These are phyloP conservation scores for Ptilonorhynchus violaceus DNA, from an alignment of 2,113 vertebrate species.

Conservation along the genomic window DNA sequence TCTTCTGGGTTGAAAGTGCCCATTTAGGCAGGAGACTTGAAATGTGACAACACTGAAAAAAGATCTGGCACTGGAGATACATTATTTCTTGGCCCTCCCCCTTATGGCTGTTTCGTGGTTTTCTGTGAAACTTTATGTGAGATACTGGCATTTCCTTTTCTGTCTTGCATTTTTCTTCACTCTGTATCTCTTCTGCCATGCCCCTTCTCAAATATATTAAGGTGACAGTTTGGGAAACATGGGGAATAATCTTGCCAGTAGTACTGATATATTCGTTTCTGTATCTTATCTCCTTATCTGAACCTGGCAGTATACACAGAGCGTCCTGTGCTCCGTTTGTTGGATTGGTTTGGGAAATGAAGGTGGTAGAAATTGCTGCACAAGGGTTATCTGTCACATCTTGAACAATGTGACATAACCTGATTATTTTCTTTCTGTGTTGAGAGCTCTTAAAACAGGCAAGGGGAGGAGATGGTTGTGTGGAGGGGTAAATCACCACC, in stretches of 20 bases:
- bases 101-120: not conserved
- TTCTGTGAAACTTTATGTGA: not conserved
- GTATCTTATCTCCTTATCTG: not conserved
- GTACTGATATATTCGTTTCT: not conserved
- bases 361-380: not conserved
- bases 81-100: not conserved
- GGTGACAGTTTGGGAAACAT: not conserved
- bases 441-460: not conserved
- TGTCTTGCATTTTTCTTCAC: not conserved
- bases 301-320: not conserved
- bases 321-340: rapidly evolving
- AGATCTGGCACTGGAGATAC: not conserved
- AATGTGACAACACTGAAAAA: not conserved
- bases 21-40: not conserved
- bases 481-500: not conserved
- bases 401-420: not conserved
- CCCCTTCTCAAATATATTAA: not conserved
- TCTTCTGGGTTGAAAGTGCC: not conserved
- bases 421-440: not conserved
- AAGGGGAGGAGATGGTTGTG: not conserved
- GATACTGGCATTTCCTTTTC: not conserved
- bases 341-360: not conserved
- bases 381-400: not conserved
- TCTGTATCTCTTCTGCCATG: not conserved
- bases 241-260: not conserved